A percentile compares a stretch with the other conserved stretches of the same genome.
These are phyloP conservation scores for Melanostigma gelatinosum DNA, from an alignment of 2,113 vertebrate species.

Conservation along the genomic window DNA sequence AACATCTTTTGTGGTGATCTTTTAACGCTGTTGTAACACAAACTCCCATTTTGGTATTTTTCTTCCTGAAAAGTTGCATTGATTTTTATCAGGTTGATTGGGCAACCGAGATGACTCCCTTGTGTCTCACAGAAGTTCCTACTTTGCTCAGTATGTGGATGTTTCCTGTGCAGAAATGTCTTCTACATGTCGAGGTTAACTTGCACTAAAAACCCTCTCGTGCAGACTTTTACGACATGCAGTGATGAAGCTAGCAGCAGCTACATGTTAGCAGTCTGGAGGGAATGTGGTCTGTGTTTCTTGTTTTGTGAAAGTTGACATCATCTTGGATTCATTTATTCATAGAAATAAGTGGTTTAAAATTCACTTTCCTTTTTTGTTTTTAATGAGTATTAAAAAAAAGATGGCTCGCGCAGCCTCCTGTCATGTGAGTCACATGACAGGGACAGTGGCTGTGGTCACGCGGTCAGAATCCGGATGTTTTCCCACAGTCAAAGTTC, in stretches of 20 bases:
- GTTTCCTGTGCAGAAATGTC: neutral
- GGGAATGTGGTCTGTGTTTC: neutral
- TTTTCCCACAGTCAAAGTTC: constrained; percentile 74
- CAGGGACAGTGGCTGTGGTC: constrained; percentile 41
- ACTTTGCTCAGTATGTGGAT: neutral
- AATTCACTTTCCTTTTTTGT: neutral
- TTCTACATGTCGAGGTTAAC: neutral
- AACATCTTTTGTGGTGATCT: neutral
- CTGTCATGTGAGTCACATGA: constrained; percentile 75
- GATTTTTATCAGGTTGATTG: neutral
- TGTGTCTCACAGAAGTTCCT: neutral
- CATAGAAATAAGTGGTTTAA: neutral
- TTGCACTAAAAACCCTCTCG: constrained; percentile 1
- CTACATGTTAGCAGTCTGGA: neutral
- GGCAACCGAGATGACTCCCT: neutral
- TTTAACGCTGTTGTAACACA: constrained; percentile 10
- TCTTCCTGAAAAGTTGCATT: constrained; percentile 23
- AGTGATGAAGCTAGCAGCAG: neutral
- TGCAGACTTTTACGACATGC: constrained; percentile 5
- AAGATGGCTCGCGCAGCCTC: constrained; percentile 30
- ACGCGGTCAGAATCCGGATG: constrained; percentile 77
- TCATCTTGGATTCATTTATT: neutral
- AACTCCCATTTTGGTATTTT: constrained; percentile 5
- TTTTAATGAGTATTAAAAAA: constrained; percentile 22
- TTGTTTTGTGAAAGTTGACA: neutral